Evolutionary conservation across 2,888 invertebrate species (phyloP).

Genomic region (Boloria selene): DNA sequence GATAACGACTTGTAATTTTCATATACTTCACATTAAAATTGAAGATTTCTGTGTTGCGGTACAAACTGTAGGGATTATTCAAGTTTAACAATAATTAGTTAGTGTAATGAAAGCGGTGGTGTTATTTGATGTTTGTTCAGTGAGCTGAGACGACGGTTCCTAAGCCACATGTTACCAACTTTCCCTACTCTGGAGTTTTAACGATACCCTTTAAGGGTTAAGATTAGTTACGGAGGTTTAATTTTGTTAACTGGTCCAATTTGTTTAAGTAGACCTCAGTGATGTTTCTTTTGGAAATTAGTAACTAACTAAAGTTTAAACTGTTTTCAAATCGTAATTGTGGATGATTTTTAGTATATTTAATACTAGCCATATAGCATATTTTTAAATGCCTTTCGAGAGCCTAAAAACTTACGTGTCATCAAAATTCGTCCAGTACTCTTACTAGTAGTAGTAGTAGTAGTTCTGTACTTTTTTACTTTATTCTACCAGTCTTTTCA

Average conservation of each 20-base stretch:
- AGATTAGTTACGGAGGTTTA: slow-evolving; percentile 27
- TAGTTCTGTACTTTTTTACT: no score
- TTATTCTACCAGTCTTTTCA: no score
- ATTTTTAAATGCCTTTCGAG: no score
- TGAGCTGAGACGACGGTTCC: slow-evolving; percentile 38
- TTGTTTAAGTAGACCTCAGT: slow-evolving; percentile 17
- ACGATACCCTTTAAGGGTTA: slow-evolving; percentile 28
- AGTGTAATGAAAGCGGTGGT: slow-evolving; percentile 33
- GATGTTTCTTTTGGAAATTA: slow-evolving; percentile 19
- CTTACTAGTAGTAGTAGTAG: no score
- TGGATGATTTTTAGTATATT: no score
- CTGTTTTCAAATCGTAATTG: neutral
- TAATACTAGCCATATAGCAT: no score
- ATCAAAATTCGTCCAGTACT: no score
- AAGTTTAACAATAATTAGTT: slow-evolving; percentile 38
- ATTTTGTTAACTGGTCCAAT: slow-evolving; percentile 25
- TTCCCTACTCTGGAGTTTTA: slow-evolving; percentile 33
- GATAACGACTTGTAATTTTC: slow-evolving; percentile 9
- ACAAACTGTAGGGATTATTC: slow-evolving; percentile 29
- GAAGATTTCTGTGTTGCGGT: slow-evolving; percentile 19
- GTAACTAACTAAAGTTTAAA: neutral
- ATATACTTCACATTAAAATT: slow-evolving; percentile 11
- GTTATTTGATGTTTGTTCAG: slow-evolving; percentile 48
- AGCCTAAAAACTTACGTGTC: no score
- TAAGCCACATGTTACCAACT: slow-evolving; percentile 45